phyloP scores from a whole-genome alignment of 2,113 vertebrate species.

The Acanthochromis polyacanthus region DNA sequence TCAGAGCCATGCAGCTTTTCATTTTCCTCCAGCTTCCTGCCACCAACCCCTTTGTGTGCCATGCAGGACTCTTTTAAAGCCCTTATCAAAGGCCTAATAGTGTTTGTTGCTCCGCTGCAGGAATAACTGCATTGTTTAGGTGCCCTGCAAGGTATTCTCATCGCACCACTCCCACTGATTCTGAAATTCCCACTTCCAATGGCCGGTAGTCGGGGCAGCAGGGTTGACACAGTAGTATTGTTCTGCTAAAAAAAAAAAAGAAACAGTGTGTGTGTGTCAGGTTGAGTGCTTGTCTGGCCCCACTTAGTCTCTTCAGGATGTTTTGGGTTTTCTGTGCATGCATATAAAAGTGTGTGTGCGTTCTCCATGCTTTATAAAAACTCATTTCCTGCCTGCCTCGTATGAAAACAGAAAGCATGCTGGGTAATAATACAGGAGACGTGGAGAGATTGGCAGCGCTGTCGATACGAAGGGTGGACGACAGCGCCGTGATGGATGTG shows the following conservation, averaged over 20 bases:
- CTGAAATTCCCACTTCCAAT: conserved; percentile 71
- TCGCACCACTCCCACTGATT: conserved; percentile 66
- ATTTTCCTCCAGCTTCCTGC: conserved; percentile 59
- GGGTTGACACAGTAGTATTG: conserved; percentile 71
- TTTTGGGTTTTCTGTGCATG: conserved; percentile 66
- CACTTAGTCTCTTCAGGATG: conserved; percentile 83
- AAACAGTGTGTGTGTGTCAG: conserved; percentile 54
- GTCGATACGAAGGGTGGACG: conserved; percentile 62
- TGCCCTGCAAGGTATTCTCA: conserved; percentile 73
- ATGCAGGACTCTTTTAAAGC: conserved; percentile 36
- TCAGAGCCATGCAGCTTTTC: conserved; percentile 28
- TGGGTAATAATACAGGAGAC: conserved; percentile 60
- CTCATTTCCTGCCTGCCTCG: conserved; percentile 79
- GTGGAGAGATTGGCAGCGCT: conserved; percentile 26
- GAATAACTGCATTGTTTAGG: conserved; percentile 67
- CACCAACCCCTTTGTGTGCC: conserved; percentile 44
- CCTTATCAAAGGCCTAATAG: conserved; percentile 72
- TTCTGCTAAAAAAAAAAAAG: conserved; percentile 54
- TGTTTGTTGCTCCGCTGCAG: conserved; percentile 55
- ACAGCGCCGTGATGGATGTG: conserved; percentile 54
- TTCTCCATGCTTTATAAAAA: conserved; percentile 71
- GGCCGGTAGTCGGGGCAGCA: conserved; percentile 73
- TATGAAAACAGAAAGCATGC: conserved; percentile 71
- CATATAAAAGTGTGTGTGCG: conserved; percentile 22
- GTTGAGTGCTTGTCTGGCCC: conserved; percentile 72